These are phyloP conservation scores for Strigamia transsilvanica DNA, from an alignment of 2,888 invertebrate genomes.

Conservation along the genomic window DNA sequence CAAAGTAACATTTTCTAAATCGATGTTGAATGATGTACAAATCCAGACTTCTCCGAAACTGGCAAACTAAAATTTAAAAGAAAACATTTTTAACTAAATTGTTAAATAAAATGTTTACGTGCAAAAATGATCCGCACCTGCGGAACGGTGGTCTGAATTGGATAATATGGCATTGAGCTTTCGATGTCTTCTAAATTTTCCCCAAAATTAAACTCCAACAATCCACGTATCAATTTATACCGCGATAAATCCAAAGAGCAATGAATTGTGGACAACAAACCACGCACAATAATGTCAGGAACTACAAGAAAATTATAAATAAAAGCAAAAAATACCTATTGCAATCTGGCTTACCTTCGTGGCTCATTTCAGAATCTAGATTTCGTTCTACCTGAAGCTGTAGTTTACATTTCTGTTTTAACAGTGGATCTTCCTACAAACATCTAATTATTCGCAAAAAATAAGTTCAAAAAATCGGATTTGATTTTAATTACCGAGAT, in stretches of 20 bases:
- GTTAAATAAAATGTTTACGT: neutral
- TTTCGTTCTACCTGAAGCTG: conserved; percentile 84
- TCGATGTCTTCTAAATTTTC: conserved; percentile 77
- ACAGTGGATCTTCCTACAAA: conserved; percentile 66
- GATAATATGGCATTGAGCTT: neutral
- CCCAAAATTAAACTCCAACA: conserved; percentile 88
- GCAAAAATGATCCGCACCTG: neutral
- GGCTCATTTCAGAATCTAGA: conserved; percentile 71
- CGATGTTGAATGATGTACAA: conserved; percentile 79
- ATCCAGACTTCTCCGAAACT: conserved; percentile 71
- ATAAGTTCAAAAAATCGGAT: neutral
- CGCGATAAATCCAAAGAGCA: conserved; percentile 82
- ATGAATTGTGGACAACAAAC: conserved; percentile 84
- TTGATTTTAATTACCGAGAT: neutral
- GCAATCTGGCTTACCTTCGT: conserved; percentile 59
- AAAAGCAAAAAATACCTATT: neutral
- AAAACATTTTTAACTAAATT: conserved; percentile 46
- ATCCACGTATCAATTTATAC: conserved; percentile 85
- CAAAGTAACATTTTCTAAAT: conserved; percentile 86
- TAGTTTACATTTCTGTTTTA: conserved; percentile 83
- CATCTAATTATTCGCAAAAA: neutral
- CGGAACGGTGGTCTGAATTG: neutral
- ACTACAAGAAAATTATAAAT: conserved; percentile 64
- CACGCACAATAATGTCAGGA: conserved; percentile 85
- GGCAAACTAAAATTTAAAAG: neutral